Evolutionary conservation across 1,140 invertebrate species (phyloP), one percentile per base, ranked within the genome.

Genomic region (Ganaspis sp.): DNA sequence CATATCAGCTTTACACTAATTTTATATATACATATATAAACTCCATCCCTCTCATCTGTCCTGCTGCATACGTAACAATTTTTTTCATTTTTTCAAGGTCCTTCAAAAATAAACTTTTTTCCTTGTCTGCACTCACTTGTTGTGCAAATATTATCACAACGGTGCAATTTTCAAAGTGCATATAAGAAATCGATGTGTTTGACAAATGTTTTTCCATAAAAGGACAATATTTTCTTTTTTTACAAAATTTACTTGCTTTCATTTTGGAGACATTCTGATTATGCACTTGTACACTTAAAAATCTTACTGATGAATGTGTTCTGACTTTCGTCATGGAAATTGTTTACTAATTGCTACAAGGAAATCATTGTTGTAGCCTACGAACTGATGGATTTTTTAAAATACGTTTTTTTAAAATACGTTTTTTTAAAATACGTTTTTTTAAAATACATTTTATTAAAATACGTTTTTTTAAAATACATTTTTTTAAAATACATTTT

Each of bases 1-100:
- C 11, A 29, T 58, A 58, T 45, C 12, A 45, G 45, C 45, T 49
- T 58, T 29, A 9, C 54, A 58, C 54, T 58, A 58, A 58, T 58
- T 58, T 58, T 45, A 45, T 45, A 45, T 15, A 45, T n/a, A n/a
- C n/a, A n/a, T n/a, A n/a, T n/a, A n/a, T n/a, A 45, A 9, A 26
- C 12, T 12, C 0, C 9, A 58, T 23, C 21, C 54, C 21, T 58
- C 21, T 15, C 4, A 58, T 26, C 4, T 5, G 9, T 11, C 21
- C 19, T 23, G 2, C 29, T 58, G 9, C 9, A 26, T 26, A 58
- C 23, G 54, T 58, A 15, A 26, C 21, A 58, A 12, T 26, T 58
- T 58, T 58, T 58, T 23, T 23, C 21, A 58, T 58, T 29, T 58
- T 29, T 26, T 26, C 54, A 58, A 58, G 21, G 11, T 58, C 54